phyloP scores from a whole-genome alignment of 2,113 vertebrate genomes.

The Cephalopholis sonnerati region DNA sequence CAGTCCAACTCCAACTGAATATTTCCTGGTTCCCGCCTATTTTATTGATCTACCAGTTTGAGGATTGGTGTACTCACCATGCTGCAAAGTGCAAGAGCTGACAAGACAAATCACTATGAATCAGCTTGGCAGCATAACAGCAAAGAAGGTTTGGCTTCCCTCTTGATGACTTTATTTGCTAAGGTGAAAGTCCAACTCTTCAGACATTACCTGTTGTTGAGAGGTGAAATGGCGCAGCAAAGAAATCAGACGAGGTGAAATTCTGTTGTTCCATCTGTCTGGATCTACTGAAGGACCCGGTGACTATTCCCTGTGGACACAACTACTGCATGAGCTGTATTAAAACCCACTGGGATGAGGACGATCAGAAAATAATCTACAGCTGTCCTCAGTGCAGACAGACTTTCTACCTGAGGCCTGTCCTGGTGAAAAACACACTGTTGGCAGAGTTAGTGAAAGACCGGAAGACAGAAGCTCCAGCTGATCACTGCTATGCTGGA shows the following conservation, averaged over 20 bases:
- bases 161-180: not conserved
- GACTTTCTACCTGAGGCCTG: slow-evolving; percentile 9
- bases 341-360: slow-evolving; percentile 2
- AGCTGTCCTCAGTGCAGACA: slow-evolving; percentile 35
- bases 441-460: slow-evolving; percentile 19
- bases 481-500: no score
- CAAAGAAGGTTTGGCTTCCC: not conserved
- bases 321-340: slow-evolving; percentile 9
- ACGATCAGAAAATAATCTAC: not conserved
- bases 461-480: not conserved
- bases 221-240: slow-evolving; percentile 18
- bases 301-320: slow-evolving; percentile 22
- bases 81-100: not conserved
- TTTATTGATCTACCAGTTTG: not conserved
- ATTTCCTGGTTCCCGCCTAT: not conserved
- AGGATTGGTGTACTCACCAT: not conserved
- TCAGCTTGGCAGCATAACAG: not conserved
- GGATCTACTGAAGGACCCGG: slow-evolving; percentile 41
- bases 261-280: slow-evolving; percentile 28
- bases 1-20: not conserved
- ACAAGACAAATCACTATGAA: not conserved
- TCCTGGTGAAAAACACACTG: not conserved
- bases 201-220: not conserved
- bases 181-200: no score
- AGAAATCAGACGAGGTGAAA: not conserved